These are phyloP conservation scores for Porites australiensis DNA, from an alignment of 64 coral and sea anemone species.

Conservation along the genomic window DNA sequence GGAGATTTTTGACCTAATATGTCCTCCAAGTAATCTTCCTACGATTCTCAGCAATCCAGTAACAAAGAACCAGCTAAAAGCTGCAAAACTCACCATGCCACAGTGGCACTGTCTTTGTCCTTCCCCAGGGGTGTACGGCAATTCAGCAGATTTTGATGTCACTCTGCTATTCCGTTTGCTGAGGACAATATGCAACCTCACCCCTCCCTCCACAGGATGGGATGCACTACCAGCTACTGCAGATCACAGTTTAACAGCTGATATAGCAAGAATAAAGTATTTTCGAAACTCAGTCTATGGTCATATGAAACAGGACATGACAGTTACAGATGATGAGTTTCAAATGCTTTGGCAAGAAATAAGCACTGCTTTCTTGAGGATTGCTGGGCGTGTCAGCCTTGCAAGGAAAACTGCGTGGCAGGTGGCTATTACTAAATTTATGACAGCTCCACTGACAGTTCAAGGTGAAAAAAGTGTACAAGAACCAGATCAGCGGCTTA, in stretches of 20 bases:
- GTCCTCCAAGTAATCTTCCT: not conserved
- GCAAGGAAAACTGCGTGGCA: too few relatives aligned
- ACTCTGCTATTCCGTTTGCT: not conserved
- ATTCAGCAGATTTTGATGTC: not conserved
- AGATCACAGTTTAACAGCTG: not conserved
- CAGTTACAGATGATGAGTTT: not conserved
- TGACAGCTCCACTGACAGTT: too few relatives aligned
- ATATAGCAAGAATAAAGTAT: not conserved
- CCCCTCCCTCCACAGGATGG: not conserved
- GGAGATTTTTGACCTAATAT: not conserved
- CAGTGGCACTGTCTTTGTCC: not conserved
- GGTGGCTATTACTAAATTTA: too few relatives aligned
- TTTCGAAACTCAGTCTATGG: slow-evolving; percentile 24
- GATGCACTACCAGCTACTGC: not conserved
- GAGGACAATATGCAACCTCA: slow-evolving; percentile 20
- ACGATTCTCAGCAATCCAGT: not conserved
- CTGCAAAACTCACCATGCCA: not conserved
- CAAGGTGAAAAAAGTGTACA: too few relatives aligned
- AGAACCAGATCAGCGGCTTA: too few relatives aligned
- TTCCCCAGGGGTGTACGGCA: not conserved
- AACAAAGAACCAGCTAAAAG: not conserved
- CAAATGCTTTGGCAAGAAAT: slow-evolving; percentile 12
- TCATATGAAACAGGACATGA: slow-evolving; percentile 4
- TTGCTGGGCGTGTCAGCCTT: not conserved
- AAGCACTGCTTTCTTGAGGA: not conserved